phyloP scores from a whole-genome alignment of 1,140 invertebrate species.

The Drosophila saltans region DNA sequence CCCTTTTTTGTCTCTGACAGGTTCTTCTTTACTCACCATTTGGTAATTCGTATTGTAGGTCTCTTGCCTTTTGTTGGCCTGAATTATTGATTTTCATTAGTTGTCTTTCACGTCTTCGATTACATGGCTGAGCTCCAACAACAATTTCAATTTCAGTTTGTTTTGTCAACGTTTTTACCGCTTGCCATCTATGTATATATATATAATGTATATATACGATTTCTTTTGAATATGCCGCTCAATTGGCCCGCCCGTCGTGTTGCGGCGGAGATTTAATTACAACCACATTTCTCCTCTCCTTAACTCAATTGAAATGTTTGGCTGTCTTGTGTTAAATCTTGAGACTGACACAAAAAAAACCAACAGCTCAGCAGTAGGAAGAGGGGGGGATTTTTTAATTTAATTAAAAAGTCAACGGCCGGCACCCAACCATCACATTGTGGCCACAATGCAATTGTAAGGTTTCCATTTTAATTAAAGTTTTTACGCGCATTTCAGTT shows the following conservation, averaged over 20 bases:
- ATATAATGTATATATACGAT: constrained; percentile 37
- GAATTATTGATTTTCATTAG: constrained; percentile 80
- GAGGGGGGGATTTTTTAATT: constrained; percentile 59
- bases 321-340: constrained; percentile 54
- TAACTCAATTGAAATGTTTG: constrained; percentile 44
- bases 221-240: constrained; percentile 45
- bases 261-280: constrained; percentile 50
- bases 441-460: constrained; percentile 76
- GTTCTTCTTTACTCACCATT: neutral
- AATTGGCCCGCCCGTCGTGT: constrained; percentile 28
- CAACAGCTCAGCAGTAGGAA: neutral
- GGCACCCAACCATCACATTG: constrained; percentile 27
- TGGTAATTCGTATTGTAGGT: constrained; percentile 5
- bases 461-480: constrained; percentile 81
- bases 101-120: constrained; percentile 58
- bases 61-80: constrained; percentile 54
- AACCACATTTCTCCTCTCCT: constrained; percentile 19
- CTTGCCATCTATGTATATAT: neutral
- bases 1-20: neutral
- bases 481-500: constrained; percentile 71
- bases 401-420: constrained; percentile 68
- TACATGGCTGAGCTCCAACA: constrained; percentile 35
- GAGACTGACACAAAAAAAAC: constrained; percentile 32
- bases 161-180: constrained; percentile 21
- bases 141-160: constrained; percentile 57